phyloP scores from a whole-genome alignment of 2,888 invertebrate species.

The Exephanes ischioxanthus region DNA sequence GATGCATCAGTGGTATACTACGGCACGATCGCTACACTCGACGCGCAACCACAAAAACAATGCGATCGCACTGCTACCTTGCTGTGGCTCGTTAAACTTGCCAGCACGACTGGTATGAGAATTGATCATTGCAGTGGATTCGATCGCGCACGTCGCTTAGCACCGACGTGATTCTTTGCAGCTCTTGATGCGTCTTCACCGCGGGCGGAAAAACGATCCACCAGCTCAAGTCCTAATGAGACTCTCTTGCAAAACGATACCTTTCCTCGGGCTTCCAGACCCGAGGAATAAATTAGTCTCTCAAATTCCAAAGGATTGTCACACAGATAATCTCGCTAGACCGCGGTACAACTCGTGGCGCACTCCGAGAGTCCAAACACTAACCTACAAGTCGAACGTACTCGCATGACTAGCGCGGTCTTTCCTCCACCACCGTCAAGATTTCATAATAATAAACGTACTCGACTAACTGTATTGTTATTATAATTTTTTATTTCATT shows the following conservation, averaged over 20 bases:
- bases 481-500: neutral
- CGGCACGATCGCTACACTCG: conserved; percentile 3
- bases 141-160: conserved; percentile 37
- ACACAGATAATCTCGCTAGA: conserved; percentile 26
- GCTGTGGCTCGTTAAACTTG: conserved; percentile 73
- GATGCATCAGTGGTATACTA: conserved; percentile 33
- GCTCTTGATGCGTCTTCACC: conserved; percentile 2
- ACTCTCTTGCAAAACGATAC: neutral
- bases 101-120: conserved; percentile 31
- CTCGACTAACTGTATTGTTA: neutral
- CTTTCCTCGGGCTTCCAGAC: conserved; percentile 18
- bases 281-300: conserved; percentile 6
- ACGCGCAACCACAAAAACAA: conserved; percentile 76
- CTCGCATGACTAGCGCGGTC: conserved; percentile 58
- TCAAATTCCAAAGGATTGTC: conserved; percentile 32
- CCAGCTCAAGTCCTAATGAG: neutral
- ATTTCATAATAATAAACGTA: neutral
- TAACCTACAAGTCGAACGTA: conserved; percentile 41
- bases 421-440: neutral
- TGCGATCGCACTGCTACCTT: conserved; percentile 78
- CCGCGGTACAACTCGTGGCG: conserved; percentile 54
- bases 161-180: conserved; percentile 2
- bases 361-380: conserved; percentile 40
- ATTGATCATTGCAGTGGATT: conserved; percentile 41
- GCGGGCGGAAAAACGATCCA: neutral